These are phyloP conservation scores for Sorex araneus DNA, from an alignment of 2,113 vertebrate species.

Conservation along the genomic window DNA sequence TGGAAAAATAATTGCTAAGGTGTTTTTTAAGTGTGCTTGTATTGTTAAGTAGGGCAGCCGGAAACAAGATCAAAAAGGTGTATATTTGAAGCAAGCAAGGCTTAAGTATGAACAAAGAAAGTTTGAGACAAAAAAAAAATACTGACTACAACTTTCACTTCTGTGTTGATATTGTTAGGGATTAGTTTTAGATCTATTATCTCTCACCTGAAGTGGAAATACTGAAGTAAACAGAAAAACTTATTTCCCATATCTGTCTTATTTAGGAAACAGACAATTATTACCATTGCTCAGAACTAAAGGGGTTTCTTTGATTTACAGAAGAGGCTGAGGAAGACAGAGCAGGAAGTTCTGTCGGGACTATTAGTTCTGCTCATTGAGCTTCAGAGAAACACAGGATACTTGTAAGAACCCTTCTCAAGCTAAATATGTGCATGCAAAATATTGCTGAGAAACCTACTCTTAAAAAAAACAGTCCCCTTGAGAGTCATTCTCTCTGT, in stretches of 20 bases:
- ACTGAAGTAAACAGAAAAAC: background rate
- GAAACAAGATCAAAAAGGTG: background rate
- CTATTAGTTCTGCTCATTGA: too few species aligned
- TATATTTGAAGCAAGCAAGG: background rate
- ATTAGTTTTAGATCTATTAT: background rate
- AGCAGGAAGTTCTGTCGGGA: too few species aligned
- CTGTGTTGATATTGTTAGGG: background rate
- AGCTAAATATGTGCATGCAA: background rate
- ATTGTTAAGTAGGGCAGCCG: background rate
- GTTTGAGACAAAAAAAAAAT: background rate
- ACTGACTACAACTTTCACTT: background rate
- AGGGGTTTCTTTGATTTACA: too few species aligned
- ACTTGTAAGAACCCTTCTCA: background rate
- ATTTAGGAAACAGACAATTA: background rate
- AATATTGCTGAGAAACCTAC: background rate
- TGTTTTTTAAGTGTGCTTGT: background rate
- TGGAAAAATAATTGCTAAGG: slow-evolving; percentile 18
- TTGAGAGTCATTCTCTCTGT: too few species aligned
- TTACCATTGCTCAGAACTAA: background rate
- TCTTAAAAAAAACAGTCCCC: too few species aligned
- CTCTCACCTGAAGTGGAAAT: background rate
- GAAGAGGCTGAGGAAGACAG: background rate
- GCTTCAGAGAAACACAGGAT: background rate
- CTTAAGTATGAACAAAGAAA: background rate
- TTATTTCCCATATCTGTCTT: background rate